A percentile compares a stretch with the other conserved stretches of the same genome.
Evolutionary conservation across 1,140 invertebrate genomes (phyloP).

Genomic region (Ceratosolen solmsi): DNA sequence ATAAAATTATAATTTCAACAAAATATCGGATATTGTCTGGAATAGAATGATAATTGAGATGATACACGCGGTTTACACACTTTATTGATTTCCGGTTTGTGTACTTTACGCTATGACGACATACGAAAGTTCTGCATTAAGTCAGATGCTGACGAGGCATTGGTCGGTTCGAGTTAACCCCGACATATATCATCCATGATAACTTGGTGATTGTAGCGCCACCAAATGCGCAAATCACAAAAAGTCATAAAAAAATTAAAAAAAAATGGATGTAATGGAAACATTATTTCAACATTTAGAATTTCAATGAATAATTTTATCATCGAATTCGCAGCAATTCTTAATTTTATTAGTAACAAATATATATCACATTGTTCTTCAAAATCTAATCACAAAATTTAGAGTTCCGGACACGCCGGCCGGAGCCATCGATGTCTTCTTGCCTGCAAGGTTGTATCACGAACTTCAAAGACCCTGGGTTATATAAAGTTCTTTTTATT

Average conservation of each 20-base stretch:
- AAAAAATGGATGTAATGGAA: neutral
- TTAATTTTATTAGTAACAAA: neutral
- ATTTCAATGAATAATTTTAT: neutral
- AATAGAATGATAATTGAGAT: no score
- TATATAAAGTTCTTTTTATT: neutral
- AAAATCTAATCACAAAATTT: neutral
- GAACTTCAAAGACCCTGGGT: neutral
- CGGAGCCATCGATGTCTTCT: neutral
- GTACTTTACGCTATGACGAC: neutral
- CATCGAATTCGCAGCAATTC: neutral
- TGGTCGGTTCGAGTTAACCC: neutral
- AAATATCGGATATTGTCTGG: no score
- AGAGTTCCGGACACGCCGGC: slow-evolving; percentile 20
- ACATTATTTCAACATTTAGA: neutral
- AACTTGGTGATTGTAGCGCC: slow-evolving; percentile 25
- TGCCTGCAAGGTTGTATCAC: neutral
- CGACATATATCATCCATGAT: neutral
- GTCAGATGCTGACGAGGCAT: neutral
- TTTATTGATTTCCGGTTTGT: slow-evolving; percentile 44
- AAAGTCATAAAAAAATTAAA: no score
- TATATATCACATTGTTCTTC: neutral
- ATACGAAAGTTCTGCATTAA: neutral
- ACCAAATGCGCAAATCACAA: neutral
- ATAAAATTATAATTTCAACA: no score
- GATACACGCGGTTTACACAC: neutral